Evolutionary conservation across 2,888 invertebrate species (phyloP).

Genomic region (Drosophila rubida): DNA sequence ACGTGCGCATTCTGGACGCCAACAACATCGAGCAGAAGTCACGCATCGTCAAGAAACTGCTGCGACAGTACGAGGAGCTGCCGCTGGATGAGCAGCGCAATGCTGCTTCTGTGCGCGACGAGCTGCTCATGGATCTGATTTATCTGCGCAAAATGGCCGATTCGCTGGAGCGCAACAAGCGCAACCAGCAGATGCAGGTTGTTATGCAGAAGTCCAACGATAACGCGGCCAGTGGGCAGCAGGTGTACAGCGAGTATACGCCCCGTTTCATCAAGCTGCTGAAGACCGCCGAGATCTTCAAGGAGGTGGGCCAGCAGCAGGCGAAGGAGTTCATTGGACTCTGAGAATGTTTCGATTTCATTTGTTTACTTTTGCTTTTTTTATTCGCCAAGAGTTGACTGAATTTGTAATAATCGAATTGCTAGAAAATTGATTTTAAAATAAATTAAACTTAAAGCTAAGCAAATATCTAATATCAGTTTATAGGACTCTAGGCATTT

Average conservation of each 20-base stretch:
- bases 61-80: slow-evolving; percentile 80
- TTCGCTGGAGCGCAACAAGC: slow-evolving; percentile 42
- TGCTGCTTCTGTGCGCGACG: slow-evolving; percentile 64
- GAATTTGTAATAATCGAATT: background rate
- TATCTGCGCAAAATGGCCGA: slow-evolving; percentile 67
- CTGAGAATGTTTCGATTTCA: background rate
- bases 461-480: no score
- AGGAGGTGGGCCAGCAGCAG: slow-evolving; percentile 54
- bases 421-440: no score
- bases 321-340: slow-evolving; percentile 44
- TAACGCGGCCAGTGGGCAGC: slow-evolving; percentile 6
- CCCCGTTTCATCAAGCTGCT: slow-evolving; percentile 73
- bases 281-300: slow-evolving; percentile 73
- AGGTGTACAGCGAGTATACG: slow-evolving; percentile 51
- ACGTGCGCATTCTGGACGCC: slow-evolving; percentile 58
- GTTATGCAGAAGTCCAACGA: slow-evolving; percentile 24
- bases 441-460: no score
- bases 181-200: slow-evolving; percentile 43
- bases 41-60: slow-evolving; percentile 80
- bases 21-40: slow-evolving; percentile 72
- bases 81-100: slow-evolving; percentile 74
- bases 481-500: no score
- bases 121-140: slow-evolving; percentile 73
- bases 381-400: background rate
- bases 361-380: background rate